These are phyloP conservation scores for Chelon auratus DNA, from an alignment of 2,797 vertebrate genomes.

Conservation along the genomic window DNA sequence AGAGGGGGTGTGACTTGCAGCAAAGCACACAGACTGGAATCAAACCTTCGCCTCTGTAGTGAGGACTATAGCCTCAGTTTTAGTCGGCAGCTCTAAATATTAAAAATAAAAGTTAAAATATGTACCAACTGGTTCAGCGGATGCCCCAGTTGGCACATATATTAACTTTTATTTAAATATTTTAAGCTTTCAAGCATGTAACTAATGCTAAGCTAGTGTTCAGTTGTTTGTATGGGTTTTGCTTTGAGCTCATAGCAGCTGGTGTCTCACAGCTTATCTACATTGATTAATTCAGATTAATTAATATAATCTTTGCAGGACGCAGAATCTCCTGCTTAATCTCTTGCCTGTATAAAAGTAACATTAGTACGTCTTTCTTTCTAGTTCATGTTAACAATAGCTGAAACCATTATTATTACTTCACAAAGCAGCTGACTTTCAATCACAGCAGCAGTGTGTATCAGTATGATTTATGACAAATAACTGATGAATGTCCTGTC, in stretches of 20 bases:
- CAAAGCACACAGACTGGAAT: no score
- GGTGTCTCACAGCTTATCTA: not conserved
- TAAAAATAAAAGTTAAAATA: no score
- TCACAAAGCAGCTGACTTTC: constrained; percentile 10
- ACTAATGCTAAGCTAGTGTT: not conserved
- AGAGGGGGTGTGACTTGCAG: no score
- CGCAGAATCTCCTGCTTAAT: not conserved
- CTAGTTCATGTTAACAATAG: not conserved
- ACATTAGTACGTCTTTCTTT: constrained; percentile 13
- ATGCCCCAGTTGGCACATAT: not conserved
- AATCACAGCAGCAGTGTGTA: constrained; percentile 26
- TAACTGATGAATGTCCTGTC: constrained; percentile 47
- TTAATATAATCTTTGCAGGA: constrained; percentile 6
- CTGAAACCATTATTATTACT: constrained; percentile 11
- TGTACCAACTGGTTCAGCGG: no score
- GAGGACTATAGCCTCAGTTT: no score
- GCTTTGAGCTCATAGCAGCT: not conserved
- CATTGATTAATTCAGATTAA: not conserved
- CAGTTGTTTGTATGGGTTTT: not conserved
- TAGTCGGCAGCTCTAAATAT: no score
- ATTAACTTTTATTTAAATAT: not conserved
- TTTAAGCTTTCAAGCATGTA: not conserved
- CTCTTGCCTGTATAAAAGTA: constrained; percentile 12
- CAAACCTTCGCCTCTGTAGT: no score
- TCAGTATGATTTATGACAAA: constrained; percentile 41